Evolutionary conservation across 1,140 invertebrate species (phyloP), one percentile per base, ranked within the genome.

Genomic region (Drosophila orosa): DNA sequence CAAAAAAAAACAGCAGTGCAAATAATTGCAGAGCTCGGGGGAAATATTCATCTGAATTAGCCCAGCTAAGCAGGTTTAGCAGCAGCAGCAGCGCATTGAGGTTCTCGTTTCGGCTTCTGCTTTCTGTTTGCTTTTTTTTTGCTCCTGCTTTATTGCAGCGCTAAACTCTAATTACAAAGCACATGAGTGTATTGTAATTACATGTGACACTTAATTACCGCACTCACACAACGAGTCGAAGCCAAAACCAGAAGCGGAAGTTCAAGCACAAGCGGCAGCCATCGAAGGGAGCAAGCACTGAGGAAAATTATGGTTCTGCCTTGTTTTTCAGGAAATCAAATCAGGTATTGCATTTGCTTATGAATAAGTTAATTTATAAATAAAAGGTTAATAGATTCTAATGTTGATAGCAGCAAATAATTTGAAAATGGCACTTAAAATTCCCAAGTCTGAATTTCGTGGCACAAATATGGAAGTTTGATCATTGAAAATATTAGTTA

Each of bases 151-250:
- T 63, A 62, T 76, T 78, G 76, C 84, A 73, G 50, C 58, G 82
- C 83, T 85, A 79, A 86, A 87, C 74, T 86, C 83, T 83, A 86
- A 87, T 87, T 89, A 89, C 80, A 89, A 83, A 87, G 80, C 84
- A 80, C 81, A 85, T 87, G 87, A 87, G 84, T 87, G 84, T 87
- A 89, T 87, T 87, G 85, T 89, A 87, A 87, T 87, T 87, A 87
- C 84, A 84, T 89, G 84, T 87, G 84, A 87, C 84, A 87, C 84
- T 87, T 87, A 87, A 87, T 87, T 87, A 87, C 83, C 67, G 67
- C 84, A 89, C 75, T 87, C 72, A 77, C 71, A 73, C 60, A 62
- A 78, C 79, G 48, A 68, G 67, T 60, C 57, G 19, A 44, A 65
- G 61, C 39, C 59, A 73, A 24, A 74, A 47, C 54, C 39, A 69